Evolutionary conservation across 2,797 vertebrate genomes (phyloP), one percentile per base, ranked within the genome.

Genomic region (Epinephelus awoara): DNA sequence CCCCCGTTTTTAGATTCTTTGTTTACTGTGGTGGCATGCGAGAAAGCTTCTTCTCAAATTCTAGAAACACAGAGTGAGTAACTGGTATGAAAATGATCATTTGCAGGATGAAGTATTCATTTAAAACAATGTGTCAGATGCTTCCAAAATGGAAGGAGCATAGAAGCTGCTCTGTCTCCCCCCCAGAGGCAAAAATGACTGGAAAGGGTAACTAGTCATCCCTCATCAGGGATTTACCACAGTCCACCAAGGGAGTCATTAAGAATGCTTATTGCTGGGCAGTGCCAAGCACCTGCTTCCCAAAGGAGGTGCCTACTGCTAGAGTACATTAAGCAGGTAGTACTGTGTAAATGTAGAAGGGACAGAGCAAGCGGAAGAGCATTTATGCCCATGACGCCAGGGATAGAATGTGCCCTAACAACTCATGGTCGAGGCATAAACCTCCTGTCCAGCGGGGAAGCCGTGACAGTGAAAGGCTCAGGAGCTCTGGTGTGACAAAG

Each of bases 161-260:
- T 14, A 49, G 15, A 3, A 19, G 54, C 27, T 50, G 34, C 47
- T 51, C 6, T 8, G 12, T 42, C 34, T 65, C 52, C 8, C 46
- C 54, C 62, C 19, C 18, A 52, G 71, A 68, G 51, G 23, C 40
- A 61, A 29, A 47, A 51, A 49, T 17, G 14, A 47, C 10, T 70
- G 67, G 58, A 75, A 72, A 81, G 62, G 64, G 46, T 56, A 62
- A 69, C 54, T 47, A 59, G 42, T 54, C 44, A 66, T 64, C n/a
- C 50, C 38, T 49, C 64, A 57, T 5, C 42, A 49, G 68, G 69
- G 65, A 72, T 62, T 70, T 67, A 64, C 55, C 68, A 72, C 55
- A 56, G 29, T 64, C n/a, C 75, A 79, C 47, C 71, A 5, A 4
- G 59, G 73, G 65, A 85, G 58, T 57, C 44, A 73, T 82, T 85